Percentiles rank a stretch among this genome's conserved stretches.
Evolutionary conservation across 1,140 invertebrate genomes (phyloP).

Genomic region (Drosophila murphyi): DNA sequence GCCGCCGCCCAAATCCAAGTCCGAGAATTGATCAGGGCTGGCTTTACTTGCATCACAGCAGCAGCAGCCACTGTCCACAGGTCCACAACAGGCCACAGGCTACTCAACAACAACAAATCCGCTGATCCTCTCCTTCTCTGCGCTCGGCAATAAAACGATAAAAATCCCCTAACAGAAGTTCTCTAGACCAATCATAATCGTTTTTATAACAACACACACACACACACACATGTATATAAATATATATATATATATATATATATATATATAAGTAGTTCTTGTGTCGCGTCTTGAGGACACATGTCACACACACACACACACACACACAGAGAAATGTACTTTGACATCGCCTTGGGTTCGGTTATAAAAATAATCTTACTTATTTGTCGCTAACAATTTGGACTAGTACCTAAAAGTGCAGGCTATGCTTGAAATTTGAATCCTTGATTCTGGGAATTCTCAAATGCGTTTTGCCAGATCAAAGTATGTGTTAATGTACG

Average conservation of each 20-base stretch:
- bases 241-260: too few species aligned
- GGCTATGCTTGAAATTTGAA: slow-evolving; percentile 74
- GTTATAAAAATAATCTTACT: slow-evolving; percentile 83
- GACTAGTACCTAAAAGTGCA: slow-evolving; percentile 49
- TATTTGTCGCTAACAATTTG: slow-evolving; percentile 71
- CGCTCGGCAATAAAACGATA: slow-evolving; percentile 70
- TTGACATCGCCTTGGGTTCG: slow-evolving; percentile 39
- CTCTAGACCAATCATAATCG: slow-evolving; percentile 81
- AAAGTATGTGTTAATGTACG: slow-evolving; percentile 22
- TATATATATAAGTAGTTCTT: slow-evolving; percentile 3
- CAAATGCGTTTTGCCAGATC: slow-evolving; percentile 58
- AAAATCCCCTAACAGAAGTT: slow-evolving; percentile 61
- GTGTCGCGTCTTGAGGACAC: slow-evolving; percentile 26
- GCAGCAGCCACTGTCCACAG: slow-evolving; percentile 37
- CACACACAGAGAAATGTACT: slow-evolving; percentile 16
- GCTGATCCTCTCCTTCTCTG: slow-evolving; percentile 28
- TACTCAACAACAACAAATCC: slow-evolving; percentile 16
- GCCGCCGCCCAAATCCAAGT: background rate
- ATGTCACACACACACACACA: slow-evolving; percentile 48
- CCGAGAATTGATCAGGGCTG: background rate
- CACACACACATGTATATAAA: too few species aligned
- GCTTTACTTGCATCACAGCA: slow-evolving; percentile 63
- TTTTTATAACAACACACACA: slow-evolving; percentile 69
- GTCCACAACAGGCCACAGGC: too few species aligned
- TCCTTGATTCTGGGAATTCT: slow-evolving; percentile 77